phyloP scores from a whole-genome alignment of 2,797 vertebrate genomes.

The Menidia menidia region DNA sequence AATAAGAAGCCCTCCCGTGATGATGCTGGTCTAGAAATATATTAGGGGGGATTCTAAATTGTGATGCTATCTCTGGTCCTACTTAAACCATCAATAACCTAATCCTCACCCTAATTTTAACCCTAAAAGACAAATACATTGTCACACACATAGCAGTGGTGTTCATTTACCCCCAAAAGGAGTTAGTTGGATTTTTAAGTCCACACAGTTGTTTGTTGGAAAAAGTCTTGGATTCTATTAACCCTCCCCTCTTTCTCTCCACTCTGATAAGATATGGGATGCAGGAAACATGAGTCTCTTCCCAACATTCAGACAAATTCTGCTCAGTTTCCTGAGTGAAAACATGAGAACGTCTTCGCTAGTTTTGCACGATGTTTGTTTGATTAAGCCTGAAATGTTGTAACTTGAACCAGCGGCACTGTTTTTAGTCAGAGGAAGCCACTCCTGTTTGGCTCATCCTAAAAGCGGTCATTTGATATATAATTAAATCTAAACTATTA shows the following conservation, averaged over 20 bases:
- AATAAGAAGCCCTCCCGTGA: too few species aligned
- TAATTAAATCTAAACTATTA: not conserved
- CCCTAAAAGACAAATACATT: too few species aligned
- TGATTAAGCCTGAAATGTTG: not conserved
- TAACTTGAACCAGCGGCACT: not conserved
- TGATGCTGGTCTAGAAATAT: too few species aligned
- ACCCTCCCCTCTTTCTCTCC: too few species aligned
- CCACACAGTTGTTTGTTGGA: not conserved
- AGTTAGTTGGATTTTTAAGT: too few species aligned
- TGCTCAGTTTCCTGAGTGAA: not conserved
- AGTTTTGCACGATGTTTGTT: not conserved
- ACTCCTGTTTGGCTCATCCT: not conserved
- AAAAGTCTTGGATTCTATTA: too few species aligned
- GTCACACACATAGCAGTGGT: not conserved
- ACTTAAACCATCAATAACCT: too few species aligned
- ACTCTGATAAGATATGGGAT: too few species aligned
- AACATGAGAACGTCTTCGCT: not conserved
- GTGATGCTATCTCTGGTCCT: too few species aligned
- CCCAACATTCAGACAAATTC: not conserved
- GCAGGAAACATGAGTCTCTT: not conserved
- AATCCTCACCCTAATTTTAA: too few species aligned
- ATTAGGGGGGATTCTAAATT: too few species aligned
- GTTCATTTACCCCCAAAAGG: not conserved
- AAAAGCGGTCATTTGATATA: not conserved
- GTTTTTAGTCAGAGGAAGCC: not conserved